Evolutionary conservation across 2,113 vertebrate species (phyloP), one percentile per base, ranked within the genome.

Genomic region (Tyrannus savana): DNA sequence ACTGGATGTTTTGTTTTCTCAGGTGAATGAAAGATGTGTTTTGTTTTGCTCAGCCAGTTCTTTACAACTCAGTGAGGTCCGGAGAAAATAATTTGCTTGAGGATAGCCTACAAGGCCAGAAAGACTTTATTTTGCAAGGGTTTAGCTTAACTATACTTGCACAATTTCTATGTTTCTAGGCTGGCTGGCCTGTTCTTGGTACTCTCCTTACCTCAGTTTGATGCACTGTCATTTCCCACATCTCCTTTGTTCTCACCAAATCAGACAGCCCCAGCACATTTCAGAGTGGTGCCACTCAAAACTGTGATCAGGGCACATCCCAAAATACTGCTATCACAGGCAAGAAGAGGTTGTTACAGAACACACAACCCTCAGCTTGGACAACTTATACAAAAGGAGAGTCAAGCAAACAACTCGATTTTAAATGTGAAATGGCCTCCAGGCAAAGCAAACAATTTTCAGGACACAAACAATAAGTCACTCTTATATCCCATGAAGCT

Each of bases 401-500:
- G 28, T 59, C 33, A 67, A 83, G 60, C 33, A 42, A 81, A 87
- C 30, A 49, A 31, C 87, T 58, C 44, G 67, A 68, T 74, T 37
- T 64, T 74, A 80, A 68, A 71, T 39, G 49, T 42, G 56, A 95
- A 91, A 76, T 18, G 37, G 37, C 62, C 91, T 91, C 62, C 46
- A 87, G 69, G 56, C n/a, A 89, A 93, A 95, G 82, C 47, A 72
- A 87, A 77, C 53, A 60, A 69, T 87, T 94, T 96, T 79, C 69
- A 56, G 52, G 86, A 77, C 67, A 66, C 1, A 12, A 77, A 53
- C 64, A 84, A 81, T 52, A 87, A 86, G 78, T 53, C 66, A 60
- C 47, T 75, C 80, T 72, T 89, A 74, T 84, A 59, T 89, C 18
- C 77, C 55, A 15, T 37, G 42, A 50, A 92, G 59, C 53, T 24